Percentiles rank a stretch among this genome's conserved stretches.
phyloP scores from a whole-genome alignment of 2,888 invertebrate species.

The Meiosimyza platycephala region DNA sequence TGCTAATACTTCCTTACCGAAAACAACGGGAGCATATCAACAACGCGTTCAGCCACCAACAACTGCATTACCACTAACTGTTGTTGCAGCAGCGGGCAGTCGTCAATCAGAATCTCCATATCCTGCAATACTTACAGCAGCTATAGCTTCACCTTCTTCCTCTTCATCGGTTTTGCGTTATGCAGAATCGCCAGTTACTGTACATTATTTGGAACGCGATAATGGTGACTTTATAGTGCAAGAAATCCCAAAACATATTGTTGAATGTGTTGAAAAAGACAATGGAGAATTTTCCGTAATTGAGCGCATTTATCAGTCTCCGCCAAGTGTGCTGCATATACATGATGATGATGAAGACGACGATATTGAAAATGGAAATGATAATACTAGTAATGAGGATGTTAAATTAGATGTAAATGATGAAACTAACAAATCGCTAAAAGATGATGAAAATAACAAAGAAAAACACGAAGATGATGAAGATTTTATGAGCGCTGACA shows the following conservation, averaged over 20 bases:
- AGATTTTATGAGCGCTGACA: slow-evolving; percentile 57
- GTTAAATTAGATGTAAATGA: slow-evolving; percentile 38
- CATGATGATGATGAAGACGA: slow-evolving; percentile 60
- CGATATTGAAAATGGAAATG: slow-evolving; percentile 32
- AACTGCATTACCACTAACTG: slow-evolving; percentile 37
- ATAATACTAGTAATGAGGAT: slow-evolving; percentile 42
- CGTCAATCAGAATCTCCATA: slow-evolving; percentile 59
- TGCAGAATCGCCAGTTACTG: slow-evolving; percentile 63
- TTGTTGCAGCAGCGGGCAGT: slow-evolving; percentile 41
- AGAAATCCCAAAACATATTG: slow-evolving; percentile 65
- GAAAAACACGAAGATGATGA: slow-evolving; percentile 50
- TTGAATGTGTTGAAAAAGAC: slow-evolving; percentile 66
- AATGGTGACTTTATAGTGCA: slow-evolving; percentile 67
- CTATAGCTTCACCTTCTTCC: slow-evolving; percentile 55
- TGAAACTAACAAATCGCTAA: slow-evolving; percentile 45
- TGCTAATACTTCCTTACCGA: slow-evolving; percentile 23
- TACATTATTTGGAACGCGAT: slow-evolving; percentile 65
- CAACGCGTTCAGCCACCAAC: slow-evolving; percentile 35
- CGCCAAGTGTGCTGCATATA: slow-evolving; percentile 65
- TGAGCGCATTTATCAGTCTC: slow-evolving; percentile 66
- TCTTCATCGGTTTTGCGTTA: slow-evolving; percentile 63
- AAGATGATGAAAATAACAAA: slow-evolving; percentile 36
- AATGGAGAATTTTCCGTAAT: slow-evolving; percentile 67
- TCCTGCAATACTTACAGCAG: slow-evolving; percentile 53
- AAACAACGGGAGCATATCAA: slow-evolving; percentile 26